Evolutionary conservation across 2,888 invertebrate species (phyloP), one percentile per base, ranked within the genome.

Genomic region (Crepidodera aurea): DNA sequence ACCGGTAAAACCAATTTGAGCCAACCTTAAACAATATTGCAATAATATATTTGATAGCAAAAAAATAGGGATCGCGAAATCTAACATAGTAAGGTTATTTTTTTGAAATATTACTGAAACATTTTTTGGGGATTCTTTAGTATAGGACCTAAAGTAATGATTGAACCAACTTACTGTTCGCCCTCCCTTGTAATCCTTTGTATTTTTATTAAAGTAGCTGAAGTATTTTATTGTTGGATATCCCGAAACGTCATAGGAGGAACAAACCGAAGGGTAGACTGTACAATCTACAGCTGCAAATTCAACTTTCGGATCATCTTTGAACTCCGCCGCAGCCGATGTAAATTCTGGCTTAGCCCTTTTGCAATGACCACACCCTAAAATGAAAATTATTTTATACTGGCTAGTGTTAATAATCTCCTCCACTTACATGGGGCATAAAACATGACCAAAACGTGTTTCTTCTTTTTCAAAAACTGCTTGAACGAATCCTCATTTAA

Each of bases 291-390:
- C 88, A 0, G 94, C 95, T 0, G 88, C 93, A 77, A 94, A 88
- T 8, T 87, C 86, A 0, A 93, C 87, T 81, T 91, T 89, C 3
- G 90, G 84, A 75, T 93, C 91, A 69, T 93, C 92, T 44, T 87
- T 88, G 71, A 92, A 88, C 18, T 83, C 80, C 48, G 88, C 88
- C 0, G 94, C 94, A 0, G 94, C 94, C 22, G 83, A 84, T 46
- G 86, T 86, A 75, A 88, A 90, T 76, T 91, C 93, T 0, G 94
- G 94, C 79, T 95, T 95, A 0, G 93, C 88, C 72, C 87, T 88
- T 77, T 94, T 94, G 77, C 94, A 95, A 79, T 94, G 94, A 0
- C 94, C 94, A 78, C 95, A 95, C 94, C 94, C 94, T 93, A 69
- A 39, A 71, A 69, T 57, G 15, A 55, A 25, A 46, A 7, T 48